Evolutionary conservation across 2,113 vertebrate species (phyloP), one percentile per base, ranked within the genome.

Genomic region (Oreochromis spilurus): DNA sequence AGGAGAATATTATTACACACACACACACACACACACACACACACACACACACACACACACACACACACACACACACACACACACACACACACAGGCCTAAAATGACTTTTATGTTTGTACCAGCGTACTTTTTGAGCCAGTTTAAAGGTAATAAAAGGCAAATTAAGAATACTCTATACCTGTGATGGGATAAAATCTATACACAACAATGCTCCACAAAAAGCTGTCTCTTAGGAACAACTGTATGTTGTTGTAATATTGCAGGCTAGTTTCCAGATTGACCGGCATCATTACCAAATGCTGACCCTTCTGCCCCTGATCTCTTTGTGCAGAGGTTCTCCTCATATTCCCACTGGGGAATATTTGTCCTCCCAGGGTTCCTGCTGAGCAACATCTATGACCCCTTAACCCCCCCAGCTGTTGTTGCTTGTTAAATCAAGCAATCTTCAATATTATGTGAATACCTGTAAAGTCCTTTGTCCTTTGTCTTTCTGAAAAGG

Each of bases 271-370:
- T 48, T 52, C 6, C 53, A 52, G 50, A 58, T 86, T 40, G 6
- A 21, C 10, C 19, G 14, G 55, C 50, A 60, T 75, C 53, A n/a
- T 85, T 80, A 58, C 36, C 45, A 14, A 19, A 79, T 24, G 5
- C 48, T 29, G 67, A 67, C 75, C 38, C 81, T 78, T 31, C 14
- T 2, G 16, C 17, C 6, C 60, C 55, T 19, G 75, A 54, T 88
- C 79, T 54, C 21, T 55, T 60, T 36, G 48, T 50, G 67, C 75
- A 43, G 57, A 83, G n/a, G 77, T 89, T 87, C 86, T 90, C 38
- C 85, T 90, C 90, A 89, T 80, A 60, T 90, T 91, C 85, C 87
- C 85, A 21, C 40, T 31, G 17, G 55, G 65, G 84, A 81, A 77
- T 89, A 84, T 81, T 83, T 81, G 62, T 54, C 82, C 53, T 81